phyloP scores from a whole-genome alignment of 2,888 invertebrate species.

The Dicyrtoma fusca region DNA sequence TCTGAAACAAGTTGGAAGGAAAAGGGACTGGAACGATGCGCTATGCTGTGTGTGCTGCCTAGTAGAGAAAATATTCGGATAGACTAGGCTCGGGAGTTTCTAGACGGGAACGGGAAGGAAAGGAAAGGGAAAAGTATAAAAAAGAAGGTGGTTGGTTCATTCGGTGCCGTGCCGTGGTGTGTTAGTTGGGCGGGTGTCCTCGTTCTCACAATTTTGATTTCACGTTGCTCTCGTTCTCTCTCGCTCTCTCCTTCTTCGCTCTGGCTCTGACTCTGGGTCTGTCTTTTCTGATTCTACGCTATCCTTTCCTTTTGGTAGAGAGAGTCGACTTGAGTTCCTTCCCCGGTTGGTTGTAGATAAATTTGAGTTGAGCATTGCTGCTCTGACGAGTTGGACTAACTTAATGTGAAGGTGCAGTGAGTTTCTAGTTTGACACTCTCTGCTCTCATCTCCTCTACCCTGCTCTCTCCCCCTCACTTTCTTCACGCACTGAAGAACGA shows the following conservation, averaged over 20 bases:
- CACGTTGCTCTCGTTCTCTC: conserved; percentile 20
- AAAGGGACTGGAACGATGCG: too few relatives aligned
- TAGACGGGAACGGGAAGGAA: too few relatives aligned
- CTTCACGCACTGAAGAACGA: too few relatives aligned
- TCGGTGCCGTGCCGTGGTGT: neutral
- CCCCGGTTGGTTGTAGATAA: neutral
- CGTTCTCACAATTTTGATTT: conserved; percentile 28
- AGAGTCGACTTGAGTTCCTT: neutral
- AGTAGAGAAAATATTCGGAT: too few relatives aligned
- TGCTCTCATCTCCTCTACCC: neutral
- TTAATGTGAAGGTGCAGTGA: neutral
- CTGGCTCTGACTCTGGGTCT: too few relatives aligned
- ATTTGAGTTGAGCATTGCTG: neutral
- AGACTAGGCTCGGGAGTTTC: too few relatives aligned
- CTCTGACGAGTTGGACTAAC: neutral
- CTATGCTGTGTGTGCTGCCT: neutral
- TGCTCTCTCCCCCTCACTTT: too few relatives aligned
- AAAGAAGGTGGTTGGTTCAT: conserved; percentile 25
- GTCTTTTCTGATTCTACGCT: too few relatives aligned
- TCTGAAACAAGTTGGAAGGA: too few relatives aligned
- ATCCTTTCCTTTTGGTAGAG: neutral
- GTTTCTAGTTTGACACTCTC: neutral
- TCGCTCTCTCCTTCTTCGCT: conserved; percentile 5
- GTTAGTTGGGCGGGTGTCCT: conserved; percentile 21
- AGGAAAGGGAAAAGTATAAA: conserved; percentile 1